A percentile compares a stretch with the other conserved stretches of the same genome.
These are phyloP conservation scores for Phlogophora meticulosa DNA, from an alignment of 2,888 invertebrate species.

Conservation along the genomic window DNA sequence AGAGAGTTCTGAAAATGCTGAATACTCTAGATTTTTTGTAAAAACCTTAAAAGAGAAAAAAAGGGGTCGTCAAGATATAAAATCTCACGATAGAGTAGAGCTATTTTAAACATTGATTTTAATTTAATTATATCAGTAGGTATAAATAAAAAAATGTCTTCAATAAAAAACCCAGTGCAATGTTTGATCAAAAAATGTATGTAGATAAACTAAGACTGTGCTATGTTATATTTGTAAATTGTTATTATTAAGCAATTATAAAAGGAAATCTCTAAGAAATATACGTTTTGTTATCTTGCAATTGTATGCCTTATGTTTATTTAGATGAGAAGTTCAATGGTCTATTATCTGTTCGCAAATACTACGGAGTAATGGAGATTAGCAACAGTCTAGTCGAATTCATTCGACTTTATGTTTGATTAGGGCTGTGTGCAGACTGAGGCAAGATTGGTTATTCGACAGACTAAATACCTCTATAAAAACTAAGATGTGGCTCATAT, in stretches of 20 bases:
- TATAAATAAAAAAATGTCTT: background rate
- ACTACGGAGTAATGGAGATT: constrained; percentile 30
- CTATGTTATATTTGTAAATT: constrained; percentile 28
- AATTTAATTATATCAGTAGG: no score
- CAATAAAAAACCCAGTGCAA: constrained; percentile 1
- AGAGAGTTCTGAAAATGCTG: no score
- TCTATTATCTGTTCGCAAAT: constrained; percentile 63
- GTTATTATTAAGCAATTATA: constrained; percentile 30
- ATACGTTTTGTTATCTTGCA: constrained; percentile 58
- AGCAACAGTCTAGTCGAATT: constrained; percentile 28
- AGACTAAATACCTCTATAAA: no score
- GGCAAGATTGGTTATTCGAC: background rate
- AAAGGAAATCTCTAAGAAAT: constrained; percentile 48
- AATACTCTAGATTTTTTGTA: no score
- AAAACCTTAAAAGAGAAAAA: no score
- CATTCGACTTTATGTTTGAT: constrained; percentile 5
- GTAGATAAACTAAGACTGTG: constrained; percentile 44
- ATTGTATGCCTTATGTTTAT: constrained; percentile 51
- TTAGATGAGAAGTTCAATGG: constrained; percentile 64
- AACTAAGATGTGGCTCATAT: no score
- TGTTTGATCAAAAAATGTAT: constrained; percentile 11
- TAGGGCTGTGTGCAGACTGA: background rate
- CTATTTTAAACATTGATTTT: no score
- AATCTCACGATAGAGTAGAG: no score
- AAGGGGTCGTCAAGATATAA: no score